Percentiles rank a stretch among this genome's conserved stretches.
These are phyloP conservation scores for Drosophila neotestacea DNA, from an alignment of 2,888 invertebrate genomes.

Conservation along the genomic window DNA sequence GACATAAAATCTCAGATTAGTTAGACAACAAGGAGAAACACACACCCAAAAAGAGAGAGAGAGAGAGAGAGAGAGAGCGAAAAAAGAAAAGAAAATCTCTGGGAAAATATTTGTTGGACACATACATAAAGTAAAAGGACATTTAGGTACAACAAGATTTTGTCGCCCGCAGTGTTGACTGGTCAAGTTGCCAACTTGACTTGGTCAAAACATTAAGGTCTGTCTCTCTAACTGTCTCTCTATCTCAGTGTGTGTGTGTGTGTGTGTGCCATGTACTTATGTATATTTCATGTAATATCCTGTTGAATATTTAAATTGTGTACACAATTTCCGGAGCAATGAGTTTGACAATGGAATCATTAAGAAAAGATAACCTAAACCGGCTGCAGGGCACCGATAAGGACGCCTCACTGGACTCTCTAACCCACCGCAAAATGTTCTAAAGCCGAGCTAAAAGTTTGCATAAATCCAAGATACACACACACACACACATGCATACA, in stretches of 20 bases:
- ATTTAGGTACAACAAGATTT: slow-evolving; percentile 64
- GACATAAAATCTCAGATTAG: slow-evolving; percentile 52
- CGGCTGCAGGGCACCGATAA: slow-evolving; percentile 57
- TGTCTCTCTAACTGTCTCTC: slow-evolving; percentile 4
- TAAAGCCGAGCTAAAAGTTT: slow-evolving; percentile 34
- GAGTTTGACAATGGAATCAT: slow-evolving; percentile 78
- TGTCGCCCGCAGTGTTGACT: slow-evolving; percentile 68
- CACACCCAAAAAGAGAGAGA: background rate
- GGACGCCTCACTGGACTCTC: slow-evolving; percentile 55
- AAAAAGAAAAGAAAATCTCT: slow-evolving; percentile 23
- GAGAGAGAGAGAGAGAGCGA: background rate
- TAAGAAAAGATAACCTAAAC: slow-evolving; percentile 69
- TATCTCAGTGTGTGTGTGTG: slow-evolving; percentile 8
- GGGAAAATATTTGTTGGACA: slow-evolving; percentile 34
- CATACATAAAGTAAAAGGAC: slow-evolving; percentile 53
- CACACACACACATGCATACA: background rate
- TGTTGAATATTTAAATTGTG: slow-evolving; percentile 80
- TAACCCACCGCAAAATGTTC: slow-evolving; percentile 28
- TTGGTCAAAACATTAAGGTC: slow-evolving; percentile 32
- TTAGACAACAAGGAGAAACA: background rate
- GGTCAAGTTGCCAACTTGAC: slow-evolving; percentile 41
- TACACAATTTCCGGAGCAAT: slow-evolving; percentile 77
- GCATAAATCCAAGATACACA: slow-evolving; percentile 40
- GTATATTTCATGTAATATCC: slow-evolving; percentile 76
- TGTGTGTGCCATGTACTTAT: slow-evolving; percentile 45